Percentiles rank a stretch among this genome's conserved stretches.
phyloP scores from a whole-genome alignment of 1,140 invertebrate species.

The Habropoda laboriosa region DNA sequence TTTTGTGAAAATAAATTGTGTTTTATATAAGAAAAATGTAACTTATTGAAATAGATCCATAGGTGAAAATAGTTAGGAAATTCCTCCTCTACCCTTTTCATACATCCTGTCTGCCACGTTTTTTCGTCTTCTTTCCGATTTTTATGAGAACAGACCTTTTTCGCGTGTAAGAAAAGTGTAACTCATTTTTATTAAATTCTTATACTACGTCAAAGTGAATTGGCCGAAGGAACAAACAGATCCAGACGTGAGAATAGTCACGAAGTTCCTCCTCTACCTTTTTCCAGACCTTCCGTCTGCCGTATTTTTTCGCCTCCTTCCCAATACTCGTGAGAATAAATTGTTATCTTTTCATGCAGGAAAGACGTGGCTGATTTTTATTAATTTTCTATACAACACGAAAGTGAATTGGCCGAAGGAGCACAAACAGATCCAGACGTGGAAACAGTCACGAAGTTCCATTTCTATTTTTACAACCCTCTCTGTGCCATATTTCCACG shows the following conservation, averaged over 20 bases:
- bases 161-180: slow-evolving; percentile 9
- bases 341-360: no score
- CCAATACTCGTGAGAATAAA: slow-evolving; percentile 19
- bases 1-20: no score
- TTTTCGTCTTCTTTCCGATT: not conserved
- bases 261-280: not conserved
- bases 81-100: not conserved
- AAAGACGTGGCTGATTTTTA: no score
- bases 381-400: no score
- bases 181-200: no score
- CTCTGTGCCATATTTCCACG: not conserved
- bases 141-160: slow-evolving; percentile 33
- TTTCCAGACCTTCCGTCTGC: not conserved
- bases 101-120: not conserved
- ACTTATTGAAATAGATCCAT: no score
- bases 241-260: not conserved
- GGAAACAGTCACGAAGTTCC: not conserved
- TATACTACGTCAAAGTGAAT: no score
- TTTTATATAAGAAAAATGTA: no score
- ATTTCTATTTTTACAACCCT: not conserved
- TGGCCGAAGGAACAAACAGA: not conserved
- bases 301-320: not conserved
- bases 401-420: no score
- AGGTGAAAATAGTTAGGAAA: not conserved
- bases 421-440: no score